Evolutionary conservation across 2,113 vertebrate species (phyloP), one percentile per base, ranked within the genome.

Genomic region (Morone chrysops): DNA sequence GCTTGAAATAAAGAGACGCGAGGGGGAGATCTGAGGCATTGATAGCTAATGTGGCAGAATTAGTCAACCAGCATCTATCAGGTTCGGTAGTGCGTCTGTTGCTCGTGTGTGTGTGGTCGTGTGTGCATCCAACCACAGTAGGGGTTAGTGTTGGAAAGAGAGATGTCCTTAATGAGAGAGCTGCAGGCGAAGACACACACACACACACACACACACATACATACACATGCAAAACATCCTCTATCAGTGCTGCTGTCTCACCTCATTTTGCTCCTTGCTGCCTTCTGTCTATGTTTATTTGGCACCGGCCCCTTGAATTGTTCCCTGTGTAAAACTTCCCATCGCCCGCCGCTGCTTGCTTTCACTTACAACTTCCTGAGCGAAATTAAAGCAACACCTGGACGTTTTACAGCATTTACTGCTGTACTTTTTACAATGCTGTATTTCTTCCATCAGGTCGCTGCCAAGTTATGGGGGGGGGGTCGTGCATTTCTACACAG

Each of bases 271-370:
- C 75, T 81, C 20, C 72, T 65, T 22, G 57, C 59, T 38, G 47
- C 84, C 76, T 75, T 86, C 92, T 89, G 89, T 88, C 88, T 75
- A 6, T 86, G 85, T 91, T 91, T 90, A 87, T 91, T 85, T 90
- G 71, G 80, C 80, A 48, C 18, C n/a, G 3, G 76, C 79, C 51
- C 25, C 75, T 66, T 47, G 47, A 81, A 72, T 76, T 10, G n/a
- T 66, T 43, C 83, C 74, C 70, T 12, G 60, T 80, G 72, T 87
- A 84, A 88, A 81, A 87, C 61, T 22, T 75, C 74, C 56, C 67
- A 84, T 75, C 83, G 53, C 70, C 66, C 61, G 7, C 51, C 11
- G 43, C 66, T 43, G 78, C 72, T 66, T 5, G 60, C 60, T 78
- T 82, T 79, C 57, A 51, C 68, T 63, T 62, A 38, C 78, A 73